Base-by-base conservation (phyloP, 1,140 invertebrate genomes). In the Drosophila kohkoa region DNA sequence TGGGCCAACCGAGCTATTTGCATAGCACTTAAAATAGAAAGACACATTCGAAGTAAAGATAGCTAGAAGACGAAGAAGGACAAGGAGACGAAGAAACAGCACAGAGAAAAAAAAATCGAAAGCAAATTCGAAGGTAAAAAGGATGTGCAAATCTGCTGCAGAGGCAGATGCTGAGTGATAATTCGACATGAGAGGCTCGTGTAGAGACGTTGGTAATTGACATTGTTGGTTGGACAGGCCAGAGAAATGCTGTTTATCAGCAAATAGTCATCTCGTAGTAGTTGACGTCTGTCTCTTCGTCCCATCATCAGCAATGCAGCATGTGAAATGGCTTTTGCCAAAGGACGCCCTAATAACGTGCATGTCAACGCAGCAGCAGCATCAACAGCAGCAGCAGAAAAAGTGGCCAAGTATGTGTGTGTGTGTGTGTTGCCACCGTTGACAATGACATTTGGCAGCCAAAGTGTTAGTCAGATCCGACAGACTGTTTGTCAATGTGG, bases 11-110 rank as follows among this genome's bases (percentile, higher is more conserved):
- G 71, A 70, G 75, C 75, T 77, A 77, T 82, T 82, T 82, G 76
- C 80, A 82, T 82, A 72, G 80, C 71, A 82, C 75, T 79, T 82
- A 79, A 79, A 82, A 79, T 79, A 82, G 54, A 60, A 76, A 75
- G 60, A 66, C 57, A 41, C 60, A 74, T 55, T 65, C 20, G 49
- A 20, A 54, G 4, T 68, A 62, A 43, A 41, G 59, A 63, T 30
- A 38, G 41, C 10, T 41, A 15, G 35, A 49, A 54, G 13, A 46
- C n/a, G 28, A 38, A 41, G 13, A 5, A 2, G 2, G n/a, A 25
- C 6, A 8, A 49, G 16, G 1, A 16, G 28, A 54, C 15, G 10
- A 1, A 30, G 8, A 28, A 59, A 43, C 32, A 32, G 32, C 7
- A 13, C 15, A 51, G 11, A 60, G 30, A 28, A 20, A 32, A 43